Evolutionary conservation across 2,797 vertebrate species (phyloP), one percentile per base, ranked within the genome.

Genomic region (Melanotaenia nigrans): DNA sequence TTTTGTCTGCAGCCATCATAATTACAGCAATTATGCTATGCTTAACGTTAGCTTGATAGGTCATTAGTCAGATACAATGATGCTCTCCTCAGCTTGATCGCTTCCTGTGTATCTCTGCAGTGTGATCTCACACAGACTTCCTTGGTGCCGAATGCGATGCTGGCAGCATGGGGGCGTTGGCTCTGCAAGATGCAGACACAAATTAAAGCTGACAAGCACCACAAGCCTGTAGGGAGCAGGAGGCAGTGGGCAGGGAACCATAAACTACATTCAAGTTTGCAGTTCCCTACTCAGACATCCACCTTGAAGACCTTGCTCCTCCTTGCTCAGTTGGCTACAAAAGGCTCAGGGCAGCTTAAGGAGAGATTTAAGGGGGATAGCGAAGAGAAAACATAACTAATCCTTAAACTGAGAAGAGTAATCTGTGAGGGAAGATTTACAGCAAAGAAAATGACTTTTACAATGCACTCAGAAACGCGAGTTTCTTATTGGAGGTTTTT

Each of bases 301-400:
- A 92, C 89, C 91, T 93, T 83, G 88, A 87, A 89, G 89, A 93
- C 91, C 91, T 90, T 35, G 73, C 83, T 86, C 81, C 81, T 88
- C 78, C 82, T 85, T 85, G 87, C 89, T 92, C 88, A 61, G 83
- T 71, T 85, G 86, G 84, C 87, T 84, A 91, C 90, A 85, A 92
- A 93, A 90, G 89, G 93, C 89, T 94, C 90, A 92, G 86, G 88
- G 90, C 85, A 88, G 92, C 92, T 94, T 94, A 93, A 87, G 77
- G 83, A 73, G 74, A 92, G 92, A 93, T 94, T 91, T 92, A 89
- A 89, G 71, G 79, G 78, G 92, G 92, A 92, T 93, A 92, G 89
- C 66, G 55, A 82, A 77, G 87, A 91, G 89, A 92, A 93, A 92
- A 94, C 93, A 94, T 87, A 89, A 87, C 90, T 94, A 94, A 94